Base-by-base conservation (phyloP, 2,797 vertebrate species). In the Meriones psammophilus region DNA sequence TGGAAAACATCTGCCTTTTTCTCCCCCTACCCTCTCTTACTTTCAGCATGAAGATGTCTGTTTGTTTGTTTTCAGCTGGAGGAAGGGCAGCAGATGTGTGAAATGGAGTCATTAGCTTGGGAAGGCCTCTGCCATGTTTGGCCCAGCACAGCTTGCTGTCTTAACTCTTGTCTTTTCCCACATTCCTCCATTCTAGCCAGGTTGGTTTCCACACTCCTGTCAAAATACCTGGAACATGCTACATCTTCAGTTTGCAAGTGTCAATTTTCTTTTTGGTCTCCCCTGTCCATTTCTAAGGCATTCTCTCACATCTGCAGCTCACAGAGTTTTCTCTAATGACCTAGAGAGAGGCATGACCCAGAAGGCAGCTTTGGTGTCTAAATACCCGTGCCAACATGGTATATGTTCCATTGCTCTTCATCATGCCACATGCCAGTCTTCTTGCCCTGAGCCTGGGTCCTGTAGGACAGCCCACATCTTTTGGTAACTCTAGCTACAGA, bases 401-500 rank as follows among this genome's bases (percentile, higher is more conserved):
- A 33, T 20, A 2, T 2, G 14, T 24, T 36, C 28, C 39, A 0
- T 8, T 9, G n/a, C 13, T 62, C 36, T 46, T 20, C 17, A 7
- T 28, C 30, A 26, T 14, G 9, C 20, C 1, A 3, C 0, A 4
- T n/a, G 12, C 5, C 20, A 8, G 79, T 64, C 5, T 24, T 85
- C 71, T 42, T 46, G 24, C 22, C 26, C 8, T 0, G 36, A 3
- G 18, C 64, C 14, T 28, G 30, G 20, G 15, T 30, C 26, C 62
- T 74, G 8, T 3, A 36, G 64, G 54, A 15, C 0, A 77, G 20
- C n/a, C 15, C 12, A 2, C 0, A 5, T 42, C 62, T 66, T 36
- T 42, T 39, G 20, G n/a, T 46, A 46, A 50, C 69, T 60, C 46
- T 20, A 28, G 60, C n/a, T 24, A n/a, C 2, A 74, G 86, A 71